A percentile compares a stretch with the other conserved stretches of the same genome.
These are phyloP conservation scores for Scylla paramamosain DNA, from an alignment of 1,140 invertebrate species.

Conservation along the genomic window DNA sequence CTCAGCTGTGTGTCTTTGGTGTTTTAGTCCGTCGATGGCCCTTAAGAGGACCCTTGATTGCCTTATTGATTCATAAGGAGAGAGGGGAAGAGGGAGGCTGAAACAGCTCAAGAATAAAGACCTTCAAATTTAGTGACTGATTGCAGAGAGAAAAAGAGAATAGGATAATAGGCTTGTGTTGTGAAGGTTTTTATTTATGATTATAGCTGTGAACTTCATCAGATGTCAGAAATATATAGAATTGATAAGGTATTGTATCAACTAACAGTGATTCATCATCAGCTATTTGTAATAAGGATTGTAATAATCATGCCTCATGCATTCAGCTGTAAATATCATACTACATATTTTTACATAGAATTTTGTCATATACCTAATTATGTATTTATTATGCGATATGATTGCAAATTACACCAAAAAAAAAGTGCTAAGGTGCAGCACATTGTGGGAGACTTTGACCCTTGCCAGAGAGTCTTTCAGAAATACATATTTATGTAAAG, in stretches of 20 bases:
- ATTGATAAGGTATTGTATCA: background rate
- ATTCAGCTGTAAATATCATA: constrained; percentile 3
- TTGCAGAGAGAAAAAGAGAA: background rate
- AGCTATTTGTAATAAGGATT: background rate
- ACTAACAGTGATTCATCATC: background rate
- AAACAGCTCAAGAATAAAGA: too few species aligned
- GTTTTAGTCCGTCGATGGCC: background rate
- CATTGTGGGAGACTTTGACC: background rate
- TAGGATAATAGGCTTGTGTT: background rate
- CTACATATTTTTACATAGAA: background rate
- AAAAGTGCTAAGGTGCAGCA: background rate
- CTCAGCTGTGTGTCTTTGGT: constrained; percentile 1
- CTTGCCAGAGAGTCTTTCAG: background rate
- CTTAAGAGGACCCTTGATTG: background rate
- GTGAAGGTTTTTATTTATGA: background rate
- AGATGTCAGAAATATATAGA: background rate
- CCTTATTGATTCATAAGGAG: constrained; percentile 22
- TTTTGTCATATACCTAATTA: background rate
- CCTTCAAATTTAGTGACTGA: too few species aligned
- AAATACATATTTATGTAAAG: background rate
- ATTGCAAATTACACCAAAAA: background rate
- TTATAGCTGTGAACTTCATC: background rate
- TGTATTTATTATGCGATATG: constrained; percentile 15
- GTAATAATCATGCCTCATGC: background rate
- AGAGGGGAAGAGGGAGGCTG: background rate